Conservation (phyloP, 1,140 invertebrate genomes). For the Zaprionus nigranus region DNA sequence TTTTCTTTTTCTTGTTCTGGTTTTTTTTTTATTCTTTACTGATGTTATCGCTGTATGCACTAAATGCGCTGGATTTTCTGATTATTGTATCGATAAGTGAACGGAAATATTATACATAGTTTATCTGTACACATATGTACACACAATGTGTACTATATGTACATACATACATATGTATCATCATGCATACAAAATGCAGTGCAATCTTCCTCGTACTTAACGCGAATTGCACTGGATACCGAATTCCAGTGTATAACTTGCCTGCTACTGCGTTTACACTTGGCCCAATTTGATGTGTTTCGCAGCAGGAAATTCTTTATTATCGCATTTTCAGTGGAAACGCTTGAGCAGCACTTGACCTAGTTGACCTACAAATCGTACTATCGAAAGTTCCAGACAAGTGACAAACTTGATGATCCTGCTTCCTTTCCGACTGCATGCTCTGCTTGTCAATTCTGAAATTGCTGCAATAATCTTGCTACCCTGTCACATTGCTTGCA, state of each 20-base stretch:
- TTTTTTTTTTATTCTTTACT: slow-evolving; percentile 5
- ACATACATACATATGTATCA: not conserved
- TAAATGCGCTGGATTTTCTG: slow-evolving; percentile 10
- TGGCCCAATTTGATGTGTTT: not conserved
- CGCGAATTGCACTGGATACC: not conserved
- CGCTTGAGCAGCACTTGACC: not conserved
- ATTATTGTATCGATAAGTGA: slow-evolving; percentile 29
- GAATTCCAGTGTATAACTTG: too few species aligned
- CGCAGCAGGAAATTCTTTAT: not conserved
- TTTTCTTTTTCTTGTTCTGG: slow-evolving; percentile 1
- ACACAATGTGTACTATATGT: not conserved
- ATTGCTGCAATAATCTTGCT: not conserved
- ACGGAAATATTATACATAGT: slow-evolving; percentile 22
- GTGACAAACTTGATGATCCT: not conserved
- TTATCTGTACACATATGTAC: slow-evolving; percentile 3
- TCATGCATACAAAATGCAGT: not conserved
- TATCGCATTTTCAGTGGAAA: not conserved
- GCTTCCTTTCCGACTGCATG: not conserved
- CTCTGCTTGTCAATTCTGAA: not conserved
- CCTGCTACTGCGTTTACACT: not conserved
- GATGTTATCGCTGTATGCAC: slow-evolving; percentile 18
- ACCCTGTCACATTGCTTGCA: not conserved
- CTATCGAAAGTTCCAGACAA: not conserved
- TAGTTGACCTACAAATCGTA: not conserved
- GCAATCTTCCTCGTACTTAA: not conserved